Conservation (phyloP, 2,113 vertebrate genomes). For the Deroptyus accipitrinus region DNA sequence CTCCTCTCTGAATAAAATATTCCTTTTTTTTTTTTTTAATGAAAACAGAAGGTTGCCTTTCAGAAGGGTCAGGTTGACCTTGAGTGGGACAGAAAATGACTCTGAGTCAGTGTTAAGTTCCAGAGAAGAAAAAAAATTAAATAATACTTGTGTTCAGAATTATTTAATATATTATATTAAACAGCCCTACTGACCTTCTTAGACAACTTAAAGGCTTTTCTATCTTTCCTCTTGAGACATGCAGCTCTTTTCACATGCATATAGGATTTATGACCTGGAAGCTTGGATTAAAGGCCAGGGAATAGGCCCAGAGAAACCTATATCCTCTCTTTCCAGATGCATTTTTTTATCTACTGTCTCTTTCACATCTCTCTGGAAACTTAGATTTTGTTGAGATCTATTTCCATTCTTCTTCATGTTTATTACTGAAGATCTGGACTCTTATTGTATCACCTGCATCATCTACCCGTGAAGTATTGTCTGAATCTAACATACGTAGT, state of each 20-base stretch:
- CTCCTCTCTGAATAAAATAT: neutral
- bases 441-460: neutral
- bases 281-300: neutral
- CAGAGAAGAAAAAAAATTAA: neutral
- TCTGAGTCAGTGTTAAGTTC: neutral
- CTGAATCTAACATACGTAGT: neutral
- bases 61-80: neutral
- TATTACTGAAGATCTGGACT: neutral
- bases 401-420: neutral
- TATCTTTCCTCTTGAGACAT: neutral
- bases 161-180: neutral
- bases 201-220: neutral
- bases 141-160: neutral
- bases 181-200: neutral
- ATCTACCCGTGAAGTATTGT: neutral
- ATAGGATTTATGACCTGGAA: neutral
- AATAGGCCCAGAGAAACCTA: neutral
- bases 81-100: neutral
- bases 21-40: neutral
- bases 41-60: neutral
- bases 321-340: neutral
- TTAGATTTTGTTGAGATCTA: neutral
- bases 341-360: neutral
- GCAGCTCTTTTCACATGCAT: neutral
- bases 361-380: neutral